Base-by-base conservation (phyloP, 2,797 vertebrate genomes). In the Peromyscus attwateri region DNA sequence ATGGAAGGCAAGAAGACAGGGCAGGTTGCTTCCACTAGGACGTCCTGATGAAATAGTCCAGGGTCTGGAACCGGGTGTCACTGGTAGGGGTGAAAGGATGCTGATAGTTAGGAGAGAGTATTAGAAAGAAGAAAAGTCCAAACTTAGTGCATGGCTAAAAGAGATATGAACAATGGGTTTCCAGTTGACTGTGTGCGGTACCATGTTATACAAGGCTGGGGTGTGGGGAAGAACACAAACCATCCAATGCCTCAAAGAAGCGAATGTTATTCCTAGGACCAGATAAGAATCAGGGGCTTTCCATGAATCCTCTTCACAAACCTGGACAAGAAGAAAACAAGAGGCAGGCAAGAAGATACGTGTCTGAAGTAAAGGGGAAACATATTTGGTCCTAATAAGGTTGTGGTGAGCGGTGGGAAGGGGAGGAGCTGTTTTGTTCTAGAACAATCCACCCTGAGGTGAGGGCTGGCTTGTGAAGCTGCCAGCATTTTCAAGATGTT, bases 321-420 rank as follows among this genome's bases (percentile, higher is more conserved):
- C 90, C 49, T 95, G 19, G 49, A 73, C 70, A 52, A 70, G n/a
- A 96, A 89, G 96, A 97, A 98, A 98, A 64, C 60, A 97, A 97
- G 95, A 98, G 31, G 27, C 8, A 37, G 73, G 55, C 93, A 98
- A 98, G 82, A 94, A 97, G 97, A 66, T 9, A 55, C 95, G 2
- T 4, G 49, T 85, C 73, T 97, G 75, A 89, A 79, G 76, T 73
- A 75, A 96, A 97, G 97, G 23, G 21, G 91, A 96, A 90, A 97
- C 73, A 94, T 96, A 95, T 13, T 89, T 82, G 66, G 80, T 79
- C 75, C 93, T 97, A 89, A 77, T 84, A 91, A 80, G 84, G 12
- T 75, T 43, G 80, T 29, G 57, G 92, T 46, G 27, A 52, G 4
- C 40, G 40, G 16, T 27, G 12, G 23, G 2, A 66, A 43, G 25